Evolutionary conservation across 2,113 vertebrate genomes (phyloP), one percentile per base, ranked within the genome.

Genomic region (Pavo muticus): DNA sequence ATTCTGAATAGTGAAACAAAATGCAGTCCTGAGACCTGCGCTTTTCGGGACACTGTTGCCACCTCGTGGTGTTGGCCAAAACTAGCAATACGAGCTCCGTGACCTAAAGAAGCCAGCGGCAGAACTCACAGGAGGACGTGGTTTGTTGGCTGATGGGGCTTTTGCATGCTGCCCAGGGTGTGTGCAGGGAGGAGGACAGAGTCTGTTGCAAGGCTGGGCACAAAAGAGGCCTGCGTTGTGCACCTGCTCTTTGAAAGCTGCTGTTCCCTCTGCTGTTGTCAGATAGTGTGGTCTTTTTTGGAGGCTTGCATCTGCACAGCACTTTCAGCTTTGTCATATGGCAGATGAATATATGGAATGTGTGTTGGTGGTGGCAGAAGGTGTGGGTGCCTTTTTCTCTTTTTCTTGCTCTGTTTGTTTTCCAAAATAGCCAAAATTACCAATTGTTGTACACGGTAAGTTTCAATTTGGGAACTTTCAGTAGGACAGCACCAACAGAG

Each of bases 101-200:
- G 35, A 27, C 11, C 10, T 19, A 0, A 11, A 9, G 5, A 14
- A 17, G 5, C 13, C 0, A 0, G 52, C 24, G 48, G 11, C 9
- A 15, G 10, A 44, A 16, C 12, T 56, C 40, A 14, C 0, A 0
- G 52, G 15, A 27, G 65, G 67, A 8, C 25, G 30, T 39, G 47
- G 50, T 18, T 21, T 40, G 37, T 44, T 35, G 29, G 24, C 29
- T 44, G 5, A 18, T 52, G 29, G 54, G 15, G 29, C 54, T 56
- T 16, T 30, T 56, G 11, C 50, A 52, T 12, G 50, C 50, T 14
- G 50, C 12, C 50, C 11, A 27, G 12, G 50, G 50, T 24, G 24
- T 27, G 24, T 52, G 50, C 50, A 25, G 50, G 50, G 54, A 59
- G 16, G 42, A 32, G 39, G 15, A 24, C 5, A 37, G 20, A 27